Evolutionary conservation across 2,113 vertebrate genomes (phyloP).

Genomic region (Sakesphorus luctuosus): DNA sequence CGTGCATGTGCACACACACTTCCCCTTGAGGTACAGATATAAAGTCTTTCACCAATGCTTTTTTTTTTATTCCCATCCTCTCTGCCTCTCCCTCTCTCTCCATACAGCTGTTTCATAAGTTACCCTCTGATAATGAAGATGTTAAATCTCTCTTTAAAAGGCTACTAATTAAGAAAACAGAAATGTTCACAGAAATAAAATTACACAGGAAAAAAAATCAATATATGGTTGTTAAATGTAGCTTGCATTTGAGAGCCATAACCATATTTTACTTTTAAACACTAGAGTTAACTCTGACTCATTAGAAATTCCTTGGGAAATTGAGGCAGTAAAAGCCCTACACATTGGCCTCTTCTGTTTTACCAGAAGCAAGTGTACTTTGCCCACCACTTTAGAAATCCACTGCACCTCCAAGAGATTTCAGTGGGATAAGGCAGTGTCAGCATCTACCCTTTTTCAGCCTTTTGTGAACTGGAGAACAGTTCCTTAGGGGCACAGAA

Average conservation of each 20-base stretch:
- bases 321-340: slow-evolving; percentile 69
- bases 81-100: neutral
- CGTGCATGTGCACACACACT: neutral
- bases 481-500: neutral
- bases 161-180: slow-evolving; percentile 83
- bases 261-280: slow-evolving; percentile 81
- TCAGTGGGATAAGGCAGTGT: neutral
- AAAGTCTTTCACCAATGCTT: neutral
- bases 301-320: slow-evolving; percentile 76
- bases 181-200: slow-evolving; percentile 81
- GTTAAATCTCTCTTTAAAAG: slow-evolving; percentile 78
- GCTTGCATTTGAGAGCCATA: slow-evolving; percentile 74
- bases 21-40: neutral
- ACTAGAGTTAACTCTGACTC: slow-evolving; percentile 62
- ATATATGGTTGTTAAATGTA: slow-evolving; percentile 80
- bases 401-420: neutral
- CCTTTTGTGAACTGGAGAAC: accelerated
- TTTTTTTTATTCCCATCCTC: neutral
- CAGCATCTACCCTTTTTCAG: neutral
- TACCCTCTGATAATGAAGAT: slow-evolving; percentile 69
- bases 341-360: slow-evolving; percentile 32
- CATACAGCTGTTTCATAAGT: slow-evolving; percentile 55
- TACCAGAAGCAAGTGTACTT: neutral
- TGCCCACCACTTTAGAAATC: neutral
- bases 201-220: slow-evolving; percentile 74